These are phyloP conservation scores for Chironomus tentans DNA, from an alignment of 2,888 invertebrate species.

Conservation along the genomic window DNA sequence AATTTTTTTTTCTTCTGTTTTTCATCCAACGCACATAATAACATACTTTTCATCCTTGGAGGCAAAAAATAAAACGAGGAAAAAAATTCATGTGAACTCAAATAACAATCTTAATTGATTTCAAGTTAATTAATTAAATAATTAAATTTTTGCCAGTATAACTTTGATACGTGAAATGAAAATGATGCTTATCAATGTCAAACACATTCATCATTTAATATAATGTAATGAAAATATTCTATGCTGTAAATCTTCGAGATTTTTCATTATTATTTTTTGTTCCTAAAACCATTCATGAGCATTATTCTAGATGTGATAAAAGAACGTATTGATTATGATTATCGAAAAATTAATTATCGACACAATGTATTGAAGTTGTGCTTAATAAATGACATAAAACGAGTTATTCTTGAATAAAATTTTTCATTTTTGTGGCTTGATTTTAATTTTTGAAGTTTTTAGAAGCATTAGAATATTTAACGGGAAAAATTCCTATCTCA, in stretches of 20 bases:
- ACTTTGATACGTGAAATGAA: background rate
- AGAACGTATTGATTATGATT: no score
- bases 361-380: background rate
- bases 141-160: conserved; percentile 1
- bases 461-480: no score
- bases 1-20: background rate
- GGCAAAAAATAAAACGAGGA: background rate
- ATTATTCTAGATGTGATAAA: no score
- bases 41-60: background rate
- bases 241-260: background rate
- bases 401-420: no score
- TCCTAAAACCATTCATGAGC: background rate
- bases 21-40: background rate
- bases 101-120: conserved; percentile 15
- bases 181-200: conserved; percentile 21
- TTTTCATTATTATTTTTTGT: background rate
- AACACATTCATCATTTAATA: conserved; percentile 10
- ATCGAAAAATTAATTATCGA: background rate
- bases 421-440: no score
- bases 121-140: conserved; percentile 24
- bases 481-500: no score
- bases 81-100: background rate
- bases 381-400: no score
- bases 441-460: no score
- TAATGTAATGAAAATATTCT: background rate